A percentile compares a stretch with the other conserved stretches of the same genome.
Evolutionary conservation across 2,797 vertebrate genomes (phyloP).

Genomic region (Lutjanus campechanus): DNA sequence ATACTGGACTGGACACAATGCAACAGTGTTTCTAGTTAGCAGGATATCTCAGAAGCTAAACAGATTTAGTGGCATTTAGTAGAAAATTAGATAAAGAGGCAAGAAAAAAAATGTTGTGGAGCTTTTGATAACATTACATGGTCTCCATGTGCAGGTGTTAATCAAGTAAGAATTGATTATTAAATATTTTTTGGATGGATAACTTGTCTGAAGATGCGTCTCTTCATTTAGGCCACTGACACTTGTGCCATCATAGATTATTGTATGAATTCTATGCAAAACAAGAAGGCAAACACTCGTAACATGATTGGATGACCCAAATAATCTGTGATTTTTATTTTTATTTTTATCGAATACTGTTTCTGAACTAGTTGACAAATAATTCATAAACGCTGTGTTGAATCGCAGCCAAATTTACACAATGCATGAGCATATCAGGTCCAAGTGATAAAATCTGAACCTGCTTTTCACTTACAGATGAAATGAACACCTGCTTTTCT

Average conservation of each 20-base stretch:
- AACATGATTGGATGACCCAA: neutral
- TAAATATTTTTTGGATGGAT: neutral
- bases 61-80: neutral
- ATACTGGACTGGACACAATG: neutral
- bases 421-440: neutral
- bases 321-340: too few species aligned
- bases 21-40: neutral
- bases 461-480: neutral
- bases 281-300: neutral
- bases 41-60: neutral
- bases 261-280: neutral
- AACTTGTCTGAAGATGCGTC: neutral
- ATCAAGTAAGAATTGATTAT: neutral
- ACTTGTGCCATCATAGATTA: neutral
- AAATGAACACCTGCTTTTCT: neutral
- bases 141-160: neutral
- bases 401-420: neutral
- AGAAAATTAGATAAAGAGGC: neutral
- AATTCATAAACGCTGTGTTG: neutral
- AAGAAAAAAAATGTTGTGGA: neutral
- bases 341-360: neutral
- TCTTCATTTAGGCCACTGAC: neutral
- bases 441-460: neutral
- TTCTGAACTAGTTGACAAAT: neutral
- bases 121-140: neutral